Conservation (phyloP, 53 echinoderm and acorn worm species). For the Pentamera pediparva region DNA sequence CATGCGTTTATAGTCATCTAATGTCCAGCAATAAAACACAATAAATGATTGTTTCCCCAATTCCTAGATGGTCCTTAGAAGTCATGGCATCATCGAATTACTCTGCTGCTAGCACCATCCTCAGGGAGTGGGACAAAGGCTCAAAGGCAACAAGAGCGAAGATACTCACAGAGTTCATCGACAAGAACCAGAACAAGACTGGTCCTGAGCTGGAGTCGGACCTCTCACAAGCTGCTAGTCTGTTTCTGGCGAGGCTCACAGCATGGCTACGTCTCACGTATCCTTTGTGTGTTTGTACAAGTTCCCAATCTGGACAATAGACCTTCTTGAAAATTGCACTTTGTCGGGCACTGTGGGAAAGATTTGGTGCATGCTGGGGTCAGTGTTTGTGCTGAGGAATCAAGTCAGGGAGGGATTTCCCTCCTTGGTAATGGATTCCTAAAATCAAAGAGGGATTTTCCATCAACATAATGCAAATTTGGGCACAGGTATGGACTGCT, state of each 20-base stretch:
- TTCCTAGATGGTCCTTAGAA: too few relatives aligned
- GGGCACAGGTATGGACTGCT: too few relatives aligned
- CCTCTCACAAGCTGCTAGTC: constrained; percentile 89
- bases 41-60: too few relatives aligned
- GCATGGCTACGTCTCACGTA: constrained; percentile 96
- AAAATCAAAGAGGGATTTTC: too few relatives aligned
- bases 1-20: too few relatives aligned
- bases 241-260: constrained; percentile 82
- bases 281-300: constrained; percentile 44
- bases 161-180: constrained; percentile 69
- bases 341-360: background rate
- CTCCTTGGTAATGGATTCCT: too few relatives aligned
- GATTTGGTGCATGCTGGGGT: background rate
- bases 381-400: background rate
- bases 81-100: constrained; percentile 60
- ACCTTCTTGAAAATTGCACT: background rate
- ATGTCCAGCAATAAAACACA: too few relatives aligned
- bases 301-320: background rate
- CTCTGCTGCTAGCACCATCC: constrained; percentile 53
- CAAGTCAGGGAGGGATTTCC: background rate
- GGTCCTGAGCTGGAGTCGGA: constrained; percentile 88
- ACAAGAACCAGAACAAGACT: constrained; percentile 76
- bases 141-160: constrained; percentile 59
- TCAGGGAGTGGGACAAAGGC: constrained; percentile 87
- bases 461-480: too few relatives aligned